Conservation (phyloP, 2,797 vertebrate genomes). For the Myotis vivesi region DNA sequence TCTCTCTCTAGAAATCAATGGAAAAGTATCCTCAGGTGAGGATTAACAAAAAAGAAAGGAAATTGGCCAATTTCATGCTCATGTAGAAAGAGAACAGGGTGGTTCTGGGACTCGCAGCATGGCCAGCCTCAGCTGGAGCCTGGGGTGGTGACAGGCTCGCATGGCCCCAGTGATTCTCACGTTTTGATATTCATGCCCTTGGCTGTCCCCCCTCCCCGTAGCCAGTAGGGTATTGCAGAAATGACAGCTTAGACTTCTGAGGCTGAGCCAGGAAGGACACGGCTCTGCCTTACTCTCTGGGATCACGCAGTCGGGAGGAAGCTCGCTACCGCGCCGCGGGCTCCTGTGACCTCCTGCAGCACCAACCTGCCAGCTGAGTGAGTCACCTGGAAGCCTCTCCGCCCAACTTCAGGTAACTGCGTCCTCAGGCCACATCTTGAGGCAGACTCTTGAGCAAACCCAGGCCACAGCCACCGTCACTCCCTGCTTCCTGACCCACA, state of each 20-base stretch:
- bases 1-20: no score
- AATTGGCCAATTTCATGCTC: background rate
- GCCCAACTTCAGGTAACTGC: background rate
- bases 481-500: background rate
- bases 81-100: background rate
- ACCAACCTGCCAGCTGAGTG: background rate
- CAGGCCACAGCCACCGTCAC: background rate
- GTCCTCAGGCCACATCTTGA: background rate
- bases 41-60: no score
- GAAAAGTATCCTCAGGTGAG: no score
- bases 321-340: background rate
- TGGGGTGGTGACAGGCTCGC: background rate
- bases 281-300: background rate
- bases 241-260: background rate
- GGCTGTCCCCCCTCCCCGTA: no score
- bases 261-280: background rate
- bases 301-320: background rate
- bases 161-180: background rate
- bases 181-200: background rate
- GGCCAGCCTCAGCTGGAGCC: background rate
- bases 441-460: background rate
- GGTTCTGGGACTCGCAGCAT: background rate
- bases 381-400: background rate
- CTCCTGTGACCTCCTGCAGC: background rate
- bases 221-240: background rate